phyloP scores from a whole-genome alignment of 2,113 vertebrate species.

The Coryphaenoides rupestris region DNA sequence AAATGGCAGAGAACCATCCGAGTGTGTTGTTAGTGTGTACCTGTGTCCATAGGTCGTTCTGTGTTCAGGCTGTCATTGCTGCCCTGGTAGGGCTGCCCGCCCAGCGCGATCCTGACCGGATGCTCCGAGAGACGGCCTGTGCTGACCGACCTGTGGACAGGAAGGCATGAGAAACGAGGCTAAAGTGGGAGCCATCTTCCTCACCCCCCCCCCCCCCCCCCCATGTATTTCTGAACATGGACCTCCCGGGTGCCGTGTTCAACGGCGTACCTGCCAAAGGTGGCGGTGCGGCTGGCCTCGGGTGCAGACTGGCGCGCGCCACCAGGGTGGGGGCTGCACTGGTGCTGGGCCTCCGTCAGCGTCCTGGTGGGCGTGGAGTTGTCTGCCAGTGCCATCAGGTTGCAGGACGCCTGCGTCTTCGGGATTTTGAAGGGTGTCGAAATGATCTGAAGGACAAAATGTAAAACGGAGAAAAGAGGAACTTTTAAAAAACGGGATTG shows the following conservation, averaged over 20 bases:
- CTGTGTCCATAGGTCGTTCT: constrained; percentile 94
- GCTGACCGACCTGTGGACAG: no score
- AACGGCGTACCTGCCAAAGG: constrained; percentile 85
- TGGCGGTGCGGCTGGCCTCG: constrained; percentile 73
- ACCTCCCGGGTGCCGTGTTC: not conserved
- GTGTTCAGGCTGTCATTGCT: constrained; percentile 92
- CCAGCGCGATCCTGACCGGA: constrained; percentile 79
- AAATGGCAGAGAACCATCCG: not conserved
- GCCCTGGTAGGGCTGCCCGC: constrained; percentile 86
- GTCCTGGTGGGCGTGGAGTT: constrained; percentile 70
- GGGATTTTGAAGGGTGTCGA: constrained; percentile 94
- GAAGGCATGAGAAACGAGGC: no score
- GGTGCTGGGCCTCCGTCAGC: constrained; percentile 66
- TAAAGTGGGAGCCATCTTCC: no score
- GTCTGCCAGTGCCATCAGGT: constrained; percentile 86
- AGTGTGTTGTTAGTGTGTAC: constrained; percentile 53
- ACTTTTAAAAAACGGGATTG: not conserved
- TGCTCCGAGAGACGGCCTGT: constrained; percentile 91
- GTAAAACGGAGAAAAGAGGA: not conserved
- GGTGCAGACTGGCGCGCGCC: constrained; percentile 72
- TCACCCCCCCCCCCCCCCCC: no score
- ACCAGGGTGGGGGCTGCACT: constrained; percentile 70
- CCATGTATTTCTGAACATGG: no score
- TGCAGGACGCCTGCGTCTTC: constrained; percentile 96
- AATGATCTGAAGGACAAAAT: constrained; percentile 71